A percentile compares a stretch with the other conserved stretches of the same genome.
Conservation (phyloP, 2,888 invertebrate genomes). For the Megaustenia siamemsis region DNA sequence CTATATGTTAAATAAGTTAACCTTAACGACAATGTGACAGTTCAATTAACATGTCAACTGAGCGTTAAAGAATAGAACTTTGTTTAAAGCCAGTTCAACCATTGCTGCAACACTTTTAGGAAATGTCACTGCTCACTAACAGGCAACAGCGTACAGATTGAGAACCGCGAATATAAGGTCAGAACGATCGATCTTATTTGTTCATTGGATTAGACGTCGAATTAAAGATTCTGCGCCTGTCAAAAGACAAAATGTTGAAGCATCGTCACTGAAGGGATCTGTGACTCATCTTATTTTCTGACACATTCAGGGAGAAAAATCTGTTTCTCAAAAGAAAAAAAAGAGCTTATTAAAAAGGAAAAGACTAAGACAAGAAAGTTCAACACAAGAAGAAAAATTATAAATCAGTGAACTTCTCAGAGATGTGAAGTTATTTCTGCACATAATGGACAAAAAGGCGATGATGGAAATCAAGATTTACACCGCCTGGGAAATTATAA, state of each 20-base stretch:
- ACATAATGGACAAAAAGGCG: not conserved
- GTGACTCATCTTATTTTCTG: conserved; percentile 33
- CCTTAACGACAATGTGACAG: too few species aligned
- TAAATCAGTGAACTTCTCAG: not conserved
- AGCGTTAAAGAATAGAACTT: too few species aligned
- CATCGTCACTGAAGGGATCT: not conserved
- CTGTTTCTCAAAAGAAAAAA: not conserved
- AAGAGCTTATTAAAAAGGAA: not conserved
- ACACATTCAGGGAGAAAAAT: not conserved
- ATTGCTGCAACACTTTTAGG: too few species aligned
- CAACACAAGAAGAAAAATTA: conserved; percentile 1
- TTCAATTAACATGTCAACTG: too few species aligned
- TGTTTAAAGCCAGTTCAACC: too few species aligned
- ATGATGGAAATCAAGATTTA: not conserved
- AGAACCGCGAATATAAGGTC: too few species aligned
- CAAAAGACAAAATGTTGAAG: conserved; percentile 8
- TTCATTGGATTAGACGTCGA: conserved; percentile 42
- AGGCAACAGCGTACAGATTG: too few species aligned
- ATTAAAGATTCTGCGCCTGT: conserved; percentile 14
- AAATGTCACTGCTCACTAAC: too few species aligned
- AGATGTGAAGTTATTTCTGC: conserved; percentile 4
- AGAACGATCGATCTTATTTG: conserved; percentile 35
- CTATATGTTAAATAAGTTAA: too few species aligned
- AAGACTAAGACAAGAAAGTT: not conserved
- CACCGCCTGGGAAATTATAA: not conserved